Conservation (phyloP, 2,888 invertebrate species). For the Platycheirus albimanus region DNA sequence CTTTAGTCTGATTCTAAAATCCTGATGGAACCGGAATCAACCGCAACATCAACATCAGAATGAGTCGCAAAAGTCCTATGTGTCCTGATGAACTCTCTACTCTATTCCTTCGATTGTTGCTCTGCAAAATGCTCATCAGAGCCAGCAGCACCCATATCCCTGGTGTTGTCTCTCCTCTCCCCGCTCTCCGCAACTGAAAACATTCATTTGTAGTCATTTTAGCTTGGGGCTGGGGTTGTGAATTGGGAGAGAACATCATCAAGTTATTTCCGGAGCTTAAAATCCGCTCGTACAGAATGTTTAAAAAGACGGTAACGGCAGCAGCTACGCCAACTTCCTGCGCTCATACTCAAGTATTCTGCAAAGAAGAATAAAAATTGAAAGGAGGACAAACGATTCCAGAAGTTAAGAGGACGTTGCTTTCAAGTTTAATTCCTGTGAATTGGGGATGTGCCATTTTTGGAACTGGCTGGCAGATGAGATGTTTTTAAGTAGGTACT, state of each 20-base stretch:
- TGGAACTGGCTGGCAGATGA: neutral
- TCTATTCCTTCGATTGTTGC: conserved; percentile 36
- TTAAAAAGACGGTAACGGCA: conserved; percentile 48
- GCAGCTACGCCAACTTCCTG: too few species aligned
- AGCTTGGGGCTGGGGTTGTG: conserved; percentile 35
- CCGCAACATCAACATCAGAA: conserved; percentile 61
- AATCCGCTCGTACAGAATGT: conserved; percentile 61
- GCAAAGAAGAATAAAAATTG: conserved; percentile 10
- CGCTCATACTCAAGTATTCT: conserved; percentile 55
- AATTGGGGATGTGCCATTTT: neutral
- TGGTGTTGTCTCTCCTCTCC: neutral
- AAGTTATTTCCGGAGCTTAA: conserved; percentile 69
- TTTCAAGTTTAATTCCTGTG: neutral
- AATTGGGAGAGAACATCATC: conserved; percentile 52
- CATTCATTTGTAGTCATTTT: conserved; percentile 30
- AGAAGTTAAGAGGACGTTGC: neutral
- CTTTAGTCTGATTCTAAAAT: conserved; percentile 57
- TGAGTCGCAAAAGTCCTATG: neutral
- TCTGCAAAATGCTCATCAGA: conserved; percentile 1
- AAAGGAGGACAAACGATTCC: conserved; percentile 6
- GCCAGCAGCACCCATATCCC: neutral
- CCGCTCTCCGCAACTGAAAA: conserved; percentile 26
- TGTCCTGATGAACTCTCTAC: neutral
- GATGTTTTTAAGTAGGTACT: conserved; percentile 15
- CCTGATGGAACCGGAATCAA: conserved; percentile 53